These are phyloP conservation scores for Hiodon alosoides DNA, from an alignment of 2,113 vertebrate species.

Conservation along the genomic window DNA sequence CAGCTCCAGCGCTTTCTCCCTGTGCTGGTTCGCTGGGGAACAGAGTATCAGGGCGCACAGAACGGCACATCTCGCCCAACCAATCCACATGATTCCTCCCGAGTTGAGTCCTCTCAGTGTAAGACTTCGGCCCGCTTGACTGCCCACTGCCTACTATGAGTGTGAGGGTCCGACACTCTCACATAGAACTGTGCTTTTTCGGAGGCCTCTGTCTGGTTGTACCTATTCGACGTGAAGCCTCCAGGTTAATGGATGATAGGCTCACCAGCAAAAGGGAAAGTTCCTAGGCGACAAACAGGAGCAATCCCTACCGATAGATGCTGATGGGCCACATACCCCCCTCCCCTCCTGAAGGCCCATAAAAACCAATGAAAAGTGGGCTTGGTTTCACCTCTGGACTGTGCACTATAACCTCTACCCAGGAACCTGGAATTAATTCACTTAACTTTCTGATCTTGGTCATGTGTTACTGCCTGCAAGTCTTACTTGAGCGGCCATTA, in stretches of 20 bases:
- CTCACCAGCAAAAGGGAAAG: not conserved
- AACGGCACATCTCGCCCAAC: constrained; percentile 33
- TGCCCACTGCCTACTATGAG: not conserved
- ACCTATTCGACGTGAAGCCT: not conserved
- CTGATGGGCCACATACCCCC: too few species aligned
- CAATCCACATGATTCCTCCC: not conserved
- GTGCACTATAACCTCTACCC: too few species aligned
- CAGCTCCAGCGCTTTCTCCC: constrained; percentile 52
- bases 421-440: too few species aligned
- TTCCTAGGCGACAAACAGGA: not conserved
- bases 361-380: too few species aligned
- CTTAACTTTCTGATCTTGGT: too few species aligned
- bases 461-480: too few species aligned
- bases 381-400: too few species aligned
- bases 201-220: not conserved
- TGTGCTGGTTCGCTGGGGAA: constrained; percentile 37
- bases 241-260: constrained; percentile 17
- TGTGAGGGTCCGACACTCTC: not conserved
- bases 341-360: too few species aligned
- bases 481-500: too few species aligned
- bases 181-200: not conserved
- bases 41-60: constrained; percentile 33
- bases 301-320: too few species aligned
- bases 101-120: not conserved
- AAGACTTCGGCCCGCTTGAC: not conserved